Percentiles rank a stretch among this genome's conserved stretches.
phyloP scores from a whole-genome alignment of 2,888 invertebrate species.

The Nomada lathburiana region DNA sequence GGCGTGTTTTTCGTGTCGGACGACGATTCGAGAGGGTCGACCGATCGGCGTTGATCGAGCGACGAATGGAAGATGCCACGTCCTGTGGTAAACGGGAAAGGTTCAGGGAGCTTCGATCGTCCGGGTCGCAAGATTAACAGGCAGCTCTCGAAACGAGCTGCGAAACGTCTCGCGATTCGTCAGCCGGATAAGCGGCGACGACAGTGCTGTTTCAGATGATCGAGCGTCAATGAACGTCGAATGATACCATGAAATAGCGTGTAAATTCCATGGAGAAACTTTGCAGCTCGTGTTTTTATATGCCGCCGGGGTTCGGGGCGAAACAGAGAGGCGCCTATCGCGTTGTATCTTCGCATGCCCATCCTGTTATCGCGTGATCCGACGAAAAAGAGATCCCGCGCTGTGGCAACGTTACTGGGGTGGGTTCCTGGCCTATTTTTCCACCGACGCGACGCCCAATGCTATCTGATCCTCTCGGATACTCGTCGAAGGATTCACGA shows the following conservation, averaged over 20 bases:
- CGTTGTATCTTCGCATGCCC: slow-evolving; percentile 3
- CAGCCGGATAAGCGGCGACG: background rate
- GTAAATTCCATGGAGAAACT: background rate
- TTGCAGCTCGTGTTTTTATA: background rate
- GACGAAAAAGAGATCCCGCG: background rate
- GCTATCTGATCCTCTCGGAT: slow-evolving; percentile 46
- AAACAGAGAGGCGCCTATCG: background rate
- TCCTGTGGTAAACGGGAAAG: background rate
- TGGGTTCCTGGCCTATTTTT: slow-evolving; percentile 26
- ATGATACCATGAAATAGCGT: too few relatives aligned
- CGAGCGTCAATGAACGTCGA: background rate
- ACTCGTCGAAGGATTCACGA: slow-evolving; percentile 48
- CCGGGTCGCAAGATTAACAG: slow-evolving; percentile 3
- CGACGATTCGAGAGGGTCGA: background rate
- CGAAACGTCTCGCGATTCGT: background rate
- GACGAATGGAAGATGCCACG: background rate
- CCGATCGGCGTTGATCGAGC: slow-evolving; percentile 1
- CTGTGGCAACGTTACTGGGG: background rate
- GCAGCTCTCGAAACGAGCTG: background rate
- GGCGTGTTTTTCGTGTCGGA: background rate
- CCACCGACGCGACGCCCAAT: background rate
- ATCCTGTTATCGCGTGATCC: slow-evolving; percentile 14
- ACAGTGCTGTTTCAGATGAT: too few relatives aligned
- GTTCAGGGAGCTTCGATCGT: background rate
- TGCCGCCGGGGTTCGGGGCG: too few relatives aligned